phyloP scores from a whole-genome alignment of 2,888 invertebrate genomes.

The Antheraea yamamai region DNA sequence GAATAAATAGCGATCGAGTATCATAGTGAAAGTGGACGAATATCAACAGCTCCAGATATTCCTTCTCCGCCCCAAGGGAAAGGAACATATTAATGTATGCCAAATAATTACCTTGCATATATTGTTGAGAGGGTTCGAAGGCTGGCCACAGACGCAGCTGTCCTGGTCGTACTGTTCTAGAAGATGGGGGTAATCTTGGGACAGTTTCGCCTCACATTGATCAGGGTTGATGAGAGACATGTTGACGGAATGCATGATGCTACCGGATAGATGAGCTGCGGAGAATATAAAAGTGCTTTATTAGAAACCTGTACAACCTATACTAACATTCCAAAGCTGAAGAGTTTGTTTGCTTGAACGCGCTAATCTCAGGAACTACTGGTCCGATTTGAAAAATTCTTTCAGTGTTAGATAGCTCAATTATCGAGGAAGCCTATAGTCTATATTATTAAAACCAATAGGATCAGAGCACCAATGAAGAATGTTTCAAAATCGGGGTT shows the following conservation, averaged over 20 bases:
- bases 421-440: too few relatives aligned
- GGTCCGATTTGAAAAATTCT: too few relatives aligned
- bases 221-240: slow-evolving; percentile 84
- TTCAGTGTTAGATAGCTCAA: too few relatives aligned
- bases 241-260: slow-evolving; percentile 88
- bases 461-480: too few relatives aligned
- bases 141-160: slow-evolving; percentile 86
- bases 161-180: slow-evolving; percentile 82
- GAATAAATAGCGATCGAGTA: too few relatives aligned
- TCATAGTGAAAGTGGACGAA: neutral
- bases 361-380: too few relatives aligned
- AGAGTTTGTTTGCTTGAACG: too few relatives aligned
- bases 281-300: slow-evolving; percentile 28
- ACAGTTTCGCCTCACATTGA: slow-evolving; percentile 83
- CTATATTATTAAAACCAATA: too few relatives aligned
- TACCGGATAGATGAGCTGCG: slow-evolving; percentile 88
- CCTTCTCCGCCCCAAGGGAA: neutral
- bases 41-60: neutral
- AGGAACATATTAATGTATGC: neutral
- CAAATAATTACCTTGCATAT: slow-evolving; percentile 85
- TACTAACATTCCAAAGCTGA: too few relatives aligned
- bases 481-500: too few relatives aligned
- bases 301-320: slow-evolving; percentile 1
- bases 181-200: slow-evolving; percentile 80
- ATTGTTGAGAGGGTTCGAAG: slow-evolving; percentile 84